Conservation (phyloP, 2,888 invertebrate species). For the Galeopsomyia nigrocyanea region DNA sequence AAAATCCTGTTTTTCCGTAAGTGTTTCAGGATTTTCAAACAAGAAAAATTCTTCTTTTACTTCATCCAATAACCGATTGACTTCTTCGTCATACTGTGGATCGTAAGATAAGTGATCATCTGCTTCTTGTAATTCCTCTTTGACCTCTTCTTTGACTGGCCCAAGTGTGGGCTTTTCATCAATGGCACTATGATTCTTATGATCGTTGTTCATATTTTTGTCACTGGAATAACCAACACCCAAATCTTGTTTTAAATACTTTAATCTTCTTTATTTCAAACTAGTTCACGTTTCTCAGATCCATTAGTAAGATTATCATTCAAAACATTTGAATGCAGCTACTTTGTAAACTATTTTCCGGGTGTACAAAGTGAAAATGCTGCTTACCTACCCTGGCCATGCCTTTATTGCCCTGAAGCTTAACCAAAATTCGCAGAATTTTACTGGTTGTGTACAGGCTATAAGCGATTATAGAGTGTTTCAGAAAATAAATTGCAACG, state of each 20-base stretch:
- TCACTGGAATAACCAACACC: constrained; percentile 8
- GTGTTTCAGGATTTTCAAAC: background rate
- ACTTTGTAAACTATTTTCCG: too few relatives aligned
- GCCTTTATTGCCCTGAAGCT: too few relatives aligned
- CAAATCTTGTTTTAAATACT: background rate
- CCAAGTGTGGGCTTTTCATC: constrained; percentile 29
- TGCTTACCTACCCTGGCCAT: too few relatives aligned
- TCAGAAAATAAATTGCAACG: too few relatives aligned
- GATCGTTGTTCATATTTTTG: constrained; percentile 40
- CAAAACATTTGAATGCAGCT: too few relatives aligned
- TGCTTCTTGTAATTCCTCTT: background rate
- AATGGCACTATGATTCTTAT: constrained; percentile 5
- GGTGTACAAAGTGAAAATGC: too few relatives aligned
- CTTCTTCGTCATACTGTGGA: constrained; percentile 31
- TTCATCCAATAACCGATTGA: constrained; percentile 39
- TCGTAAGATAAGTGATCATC: constrained; percentile 17
- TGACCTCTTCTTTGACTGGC: background rate
- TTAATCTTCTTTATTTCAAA: background rate
- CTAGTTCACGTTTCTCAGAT: background rate
- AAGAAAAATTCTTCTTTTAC: constrained; percentile 15
- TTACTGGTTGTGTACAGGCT: too few relatives aligned
- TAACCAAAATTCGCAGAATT: too few relatives aligned
- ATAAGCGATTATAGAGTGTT: too few relatives aligned
- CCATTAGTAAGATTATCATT: background rate
- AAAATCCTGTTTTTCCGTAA: constrained; percentile 27